Evolutionary conservation across 2,888 invertebrate genomes (phyloP).

Genomic region (Myathropa florea): DNA sequence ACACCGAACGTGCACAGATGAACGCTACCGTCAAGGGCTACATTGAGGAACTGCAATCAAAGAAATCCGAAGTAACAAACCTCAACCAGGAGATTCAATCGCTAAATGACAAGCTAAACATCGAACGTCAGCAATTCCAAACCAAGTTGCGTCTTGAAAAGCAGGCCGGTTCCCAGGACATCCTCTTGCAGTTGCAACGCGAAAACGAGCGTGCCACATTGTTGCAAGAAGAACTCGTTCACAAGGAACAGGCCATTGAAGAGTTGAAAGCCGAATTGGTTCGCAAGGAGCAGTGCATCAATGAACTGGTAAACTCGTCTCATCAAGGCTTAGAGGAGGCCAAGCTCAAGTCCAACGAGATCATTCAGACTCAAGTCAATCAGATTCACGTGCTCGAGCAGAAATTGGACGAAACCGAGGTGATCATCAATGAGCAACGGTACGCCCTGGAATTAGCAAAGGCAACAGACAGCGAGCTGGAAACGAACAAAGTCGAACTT

Average conservation of each 20-base stretch:
- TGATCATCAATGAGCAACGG: conserved; percentile 77
- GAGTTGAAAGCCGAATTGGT: conserved; percentile 73
- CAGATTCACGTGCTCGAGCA: conserved; percentile 77
- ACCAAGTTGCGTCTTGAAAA: conserved; percentile 78
- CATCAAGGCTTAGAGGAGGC: conserved; percentile 76
- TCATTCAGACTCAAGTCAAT: conserved; percentile 76
- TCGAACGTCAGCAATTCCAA: conserved; percentile 79
- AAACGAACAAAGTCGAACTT: conserved; percentile 78
- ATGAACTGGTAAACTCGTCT: conserved; percentile 77
- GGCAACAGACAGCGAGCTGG: conserved; percentile 76
- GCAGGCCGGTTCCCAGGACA: conserved; percentile 78
- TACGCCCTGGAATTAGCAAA: conserved; percentile 78
- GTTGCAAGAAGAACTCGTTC: conserved; percentile 76
- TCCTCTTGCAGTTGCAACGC: conserved; percentile 77
- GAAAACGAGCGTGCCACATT: conserved; percentile 72
- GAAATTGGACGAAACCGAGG: conserved; percentile 78
- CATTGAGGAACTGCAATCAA: conserved; percentile 77
- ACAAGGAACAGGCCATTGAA: conserved; percentile 69
- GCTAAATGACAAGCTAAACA: conserved; percentile 77
- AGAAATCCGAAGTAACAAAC: conserved; percentile 76
- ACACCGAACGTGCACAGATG: conserved; percentile 78
- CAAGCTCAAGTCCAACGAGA: conserved; percentile 76
- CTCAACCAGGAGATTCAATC: conserved; percentile 78
- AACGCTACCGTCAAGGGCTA: conserved; percentile 77
- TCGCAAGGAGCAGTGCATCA: conserved; percentile 77